Base-by-base conservation (phyloP, 2,888 invertebrate species). In the Lasioglossum pauxillum region DNA sequence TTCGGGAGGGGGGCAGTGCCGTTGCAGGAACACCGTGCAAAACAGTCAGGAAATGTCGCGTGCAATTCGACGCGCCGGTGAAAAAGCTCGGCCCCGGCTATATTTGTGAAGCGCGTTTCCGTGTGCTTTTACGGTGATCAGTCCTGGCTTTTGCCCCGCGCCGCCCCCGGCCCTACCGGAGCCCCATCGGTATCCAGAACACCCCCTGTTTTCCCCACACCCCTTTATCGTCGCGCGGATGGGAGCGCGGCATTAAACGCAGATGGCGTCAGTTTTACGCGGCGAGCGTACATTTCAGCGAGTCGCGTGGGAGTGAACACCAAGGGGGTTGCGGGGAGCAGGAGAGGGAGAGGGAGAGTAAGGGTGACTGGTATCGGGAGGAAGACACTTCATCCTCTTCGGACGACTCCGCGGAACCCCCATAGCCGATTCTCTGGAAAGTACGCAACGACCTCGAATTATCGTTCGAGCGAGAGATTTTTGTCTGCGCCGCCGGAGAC, bases 81-180 rank as follows among this genome's bases (percentile, higher is more conserved):
- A 85, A 87, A 88, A 88, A 87, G 88, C 85, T 84, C 81, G 69
- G 84, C 27, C 81, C 77, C 80, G 83, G 85, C 83, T 83, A 88
- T 91, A 91, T 91, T 89, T 88, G 91, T 89, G 86, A 87, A 92
- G 88, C 91, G 89, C 88, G 88, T 92, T 92, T 91, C 87, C 90
- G 90, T 91, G 90, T 92, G 92, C 91, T 92, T 92, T 92, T 91
- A 92, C 91, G 90, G 88, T 89, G 91, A 93, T 93, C 92, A 90
- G 90, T 88, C 87, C 86, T 82, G 86, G 88, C 87, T 91, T 87
- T 92, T 79, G 88, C 83, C 38, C 49, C 78, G 27, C 12, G 27
- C 69, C 44, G 12, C 46, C 64, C 31, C 69, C 77, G 31, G 27
- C 44, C 19, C 64, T 64, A 16, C 64, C 31, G 27, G 7, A 57